Conservation (phyloP, 2,797 vertebrate species). For the Margarornis squamiger region DNA sequence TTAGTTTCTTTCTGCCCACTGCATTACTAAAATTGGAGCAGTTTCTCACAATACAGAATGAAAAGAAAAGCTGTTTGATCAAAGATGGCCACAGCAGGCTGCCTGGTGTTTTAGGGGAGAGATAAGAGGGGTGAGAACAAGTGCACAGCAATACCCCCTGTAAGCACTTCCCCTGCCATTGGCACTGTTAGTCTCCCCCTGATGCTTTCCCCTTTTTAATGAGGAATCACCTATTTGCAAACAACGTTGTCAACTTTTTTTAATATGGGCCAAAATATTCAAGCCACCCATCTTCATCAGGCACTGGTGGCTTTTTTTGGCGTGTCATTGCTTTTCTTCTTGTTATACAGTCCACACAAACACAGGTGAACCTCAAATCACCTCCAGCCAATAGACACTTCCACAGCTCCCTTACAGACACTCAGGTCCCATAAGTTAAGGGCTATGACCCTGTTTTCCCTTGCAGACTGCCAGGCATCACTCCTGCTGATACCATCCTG, state of each 20-base stretch:
- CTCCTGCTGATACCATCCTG: not conserved
- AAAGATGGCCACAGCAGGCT: not conserved
- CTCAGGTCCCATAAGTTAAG: not conserved
- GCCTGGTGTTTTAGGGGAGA: not conserved
- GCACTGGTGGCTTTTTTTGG: not conserved
- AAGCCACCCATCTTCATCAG: not conserved
- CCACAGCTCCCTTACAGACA: no score
- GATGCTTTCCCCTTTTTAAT: not conserved
- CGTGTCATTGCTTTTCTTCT: not conserved
- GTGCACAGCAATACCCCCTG: not conserved
- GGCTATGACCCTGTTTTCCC: not conserved
- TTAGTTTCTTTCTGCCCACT: not conserved
- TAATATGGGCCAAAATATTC: not conserved
- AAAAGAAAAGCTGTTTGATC: slow-evolving; percentile 20
- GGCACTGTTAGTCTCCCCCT: no score
- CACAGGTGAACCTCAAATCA: not conserved
- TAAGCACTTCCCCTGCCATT: no score
- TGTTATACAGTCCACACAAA: not conserved
- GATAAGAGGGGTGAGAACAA: not conserved
- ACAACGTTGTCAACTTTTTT: not conserved
- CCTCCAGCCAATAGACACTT: not conserved
- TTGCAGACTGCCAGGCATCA: not conserved
- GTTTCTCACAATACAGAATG: not conserved
- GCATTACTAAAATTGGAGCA: not conserved
- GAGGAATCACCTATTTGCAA: not conserved